phyloP scores from a whole-genome alignment of 2,113 vertebrate genomes.

The Scartelaos histophorus region DNA sequence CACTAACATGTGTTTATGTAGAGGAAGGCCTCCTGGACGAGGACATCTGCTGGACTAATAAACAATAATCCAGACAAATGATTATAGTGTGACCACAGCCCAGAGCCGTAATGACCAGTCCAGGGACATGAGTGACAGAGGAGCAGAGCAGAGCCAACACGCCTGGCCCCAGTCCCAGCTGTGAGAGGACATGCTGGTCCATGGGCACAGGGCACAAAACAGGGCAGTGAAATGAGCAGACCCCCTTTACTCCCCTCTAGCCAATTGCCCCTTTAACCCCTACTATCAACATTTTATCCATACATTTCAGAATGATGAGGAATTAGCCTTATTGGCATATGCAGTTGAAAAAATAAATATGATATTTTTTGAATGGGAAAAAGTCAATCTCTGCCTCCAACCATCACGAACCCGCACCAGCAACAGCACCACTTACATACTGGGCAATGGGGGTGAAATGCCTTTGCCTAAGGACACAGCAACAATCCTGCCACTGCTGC shows the following conservation, averaged over 20 bases:
- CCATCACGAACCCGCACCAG: no score
- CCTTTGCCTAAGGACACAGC: no score
- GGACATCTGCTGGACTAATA: constrained; percentile 80
- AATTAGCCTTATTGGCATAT: no score
- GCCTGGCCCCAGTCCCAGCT: constrained; percentile 60
- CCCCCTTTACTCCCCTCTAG: constrained; percentile 17
- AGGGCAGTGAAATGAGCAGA: constrained; percentile 58
- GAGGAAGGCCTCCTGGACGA: constrained; percentile 57
- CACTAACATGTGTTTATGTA: constrained; percentile 34
- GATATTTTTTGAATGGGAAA: no score
- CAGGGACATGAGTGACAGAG: constrained; percentile 71
- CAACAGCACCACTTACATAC: no score
- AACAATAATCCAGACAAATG: constrained; percentile 81
- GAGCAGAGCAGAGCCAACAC: constrained; percentile 50
- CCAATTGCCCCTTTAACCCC: no score
- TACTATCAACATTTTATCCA: no score
- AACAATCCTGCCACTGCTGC: no score
- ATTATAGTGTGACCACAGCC: constrained; percentile 67
- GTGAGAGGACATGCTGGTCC: constrained; percentile 68
- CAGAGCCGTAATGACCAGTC: constrained; percentile 56
- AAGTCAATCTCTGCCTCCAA: no score
- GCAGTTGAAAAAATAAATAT: no score
- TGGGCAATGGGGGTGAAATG: no score
- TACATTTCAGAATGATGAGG: no score
- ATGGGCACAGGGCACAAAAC: constrained; percentile 68